phyloP scores from a whole-genome alignment of 2,888 invertebrate genomes.

The Lottia scabra region DNA sequence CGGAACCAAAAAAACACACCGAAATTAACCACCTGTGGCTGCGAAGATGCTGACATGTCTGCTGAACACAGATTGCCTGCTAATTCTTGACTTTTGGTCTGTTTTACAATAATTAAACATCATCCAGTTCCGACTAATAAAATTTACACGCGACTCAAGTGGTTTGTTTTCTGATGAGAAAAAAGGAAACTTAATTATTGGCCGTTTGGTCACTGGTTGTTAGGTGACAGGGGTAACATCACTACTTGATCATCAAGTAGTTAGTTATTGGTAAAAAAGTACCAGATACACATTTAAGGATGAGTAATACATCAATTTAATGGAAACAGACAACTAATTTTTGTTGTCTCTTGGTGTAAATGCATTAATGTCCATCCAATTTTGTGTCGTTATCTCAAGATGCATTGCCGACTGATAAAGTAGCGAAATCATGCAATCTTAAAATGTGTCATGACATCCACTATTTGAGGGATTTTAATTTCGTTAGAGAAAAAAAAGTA shows the following conservation, averaged over 20 bases:
- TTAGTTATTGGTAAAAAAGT: background rate
- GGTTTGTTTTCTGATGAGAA: constrained; percentile 1
- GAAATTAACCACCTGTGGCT: background rate
- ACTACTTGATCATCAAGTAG: background rate
- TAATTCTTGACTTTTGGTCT: background rate
- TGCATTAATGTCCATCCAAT: constrained; percentile 4
- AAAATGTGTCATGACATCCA: too few relatives aligned
- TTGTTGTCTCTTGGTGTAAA: background rate
- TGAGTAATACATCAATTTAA: constrained; percentile 2
- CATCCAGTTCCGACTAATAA: background rate
- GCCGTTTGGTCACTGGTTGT: background rate
- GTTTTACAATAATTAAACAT: background rate
- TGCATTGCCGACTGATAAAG: too few relatives aligned
- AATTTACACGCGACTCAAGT: background rate
- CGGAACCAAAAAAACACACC: too few relatives aligned
- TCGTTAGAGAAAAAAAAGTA: too few relatives aligned
- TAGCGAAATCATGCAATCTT: too few relatives aligned
- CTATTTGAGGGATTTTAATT: too few relatives aligned
- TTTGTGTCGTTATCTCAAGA: background rate
- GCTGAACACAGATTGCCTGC: background rate
- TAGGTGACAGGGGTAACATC: background rate
- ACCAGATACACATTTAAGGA: constrained; percentile 6
- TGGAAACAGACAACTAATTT: constrained; percentile 1
- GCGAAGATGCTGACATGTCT: background rate
- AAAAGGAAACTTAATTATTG: background rate